Percentiles rank a stretch among this genome's conserved stretches.
Evolutionary conservation across 2,113 vertebrate genomes (phyloP).

Genomic region (Rhea americana): DNA sequence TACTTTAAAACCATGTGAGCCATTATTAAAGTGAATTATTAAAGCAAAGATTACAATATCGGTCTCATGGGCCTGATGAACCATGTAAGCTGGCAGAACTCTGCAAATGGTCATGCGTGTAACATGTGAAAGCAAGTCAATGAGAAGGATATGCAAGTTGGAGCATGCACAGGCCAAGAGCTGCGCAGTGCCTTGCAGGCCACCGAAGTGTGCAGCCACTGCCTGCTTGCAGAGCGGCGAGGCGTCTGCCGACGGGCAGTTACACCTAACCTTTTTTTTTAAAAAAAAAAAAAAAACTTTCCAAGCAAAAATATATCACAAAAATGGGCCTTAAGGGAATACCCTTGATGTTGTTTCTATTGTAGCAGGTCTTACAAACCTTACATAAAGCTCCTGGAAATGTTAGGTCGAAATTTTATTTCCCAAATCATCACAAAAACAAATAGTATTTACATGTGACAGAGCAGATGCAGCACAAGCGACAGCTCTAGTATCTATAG

Average conservation of each 20-base stretch:
- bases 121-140: neutral
- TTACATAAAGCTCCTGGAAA: neutral
- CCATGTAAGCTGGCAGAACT: neutral
- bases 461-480: neutral
- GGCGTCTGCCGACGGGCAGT: neutral
- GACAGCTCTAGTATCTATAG: neutral
- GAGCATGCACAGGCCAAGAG: neutral
- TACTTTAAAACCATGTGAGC: neutral
- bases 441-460: neutral
- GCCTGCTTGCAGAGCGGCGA: too few species aligned
- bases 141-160: neutral
- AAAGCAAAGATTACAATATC: neutral
- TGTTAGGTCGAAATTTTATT: neutral
- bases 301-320: neutral
- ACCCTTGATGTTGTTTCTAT: neutral
- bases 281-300: neutral
- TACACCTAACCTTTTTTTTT: neutral
- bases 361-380: neutral
- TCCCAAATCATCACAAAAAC: neutral
- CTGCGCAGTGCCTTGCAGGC: neutral
- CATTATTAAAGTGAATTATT: neutral
- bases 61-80: neutral
- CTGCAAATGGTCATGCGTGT: neutral
- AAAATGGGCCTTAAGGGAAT: neutral
- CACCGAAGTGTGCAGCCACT: too few species aligned